Evolutionary conservation across 2,888 invertebrate species (phyloP).

Genomic region (Papilio protenor): DNA sequence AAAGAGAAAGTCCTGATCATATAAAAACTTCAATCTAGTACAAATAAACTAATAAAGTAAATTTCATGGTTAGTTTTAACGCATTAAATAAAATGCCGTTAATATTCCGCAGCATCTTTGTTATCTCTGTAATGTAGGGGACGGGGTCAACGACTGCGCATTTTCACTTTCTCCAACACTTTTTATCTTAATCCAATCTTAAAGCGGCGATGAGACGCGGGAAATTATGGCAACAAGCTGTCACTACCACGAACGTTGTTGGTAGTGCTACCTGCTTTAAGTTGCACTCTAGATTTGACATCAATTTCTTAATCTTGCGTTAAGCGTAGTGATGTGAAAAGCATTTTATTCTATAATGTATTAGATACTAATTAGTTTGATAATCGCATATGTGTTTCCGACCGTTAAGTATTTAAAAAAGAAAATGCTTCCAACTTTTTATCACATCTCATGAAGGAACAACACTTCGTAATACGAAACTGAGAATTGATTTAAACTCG

Average conservation of each 20-base stretch:
- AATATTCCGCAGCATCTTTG: slow-evolving; percentile 1
- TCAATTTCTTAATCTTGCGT: background rate
- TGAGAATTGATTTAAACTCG: background rate
- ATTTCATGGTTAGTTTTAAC: slow-evolving; percentile 18
- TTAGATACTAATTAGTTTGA: background rate
- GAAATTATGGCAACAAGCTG: background rate
- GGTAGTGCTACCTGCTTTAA: background rate
- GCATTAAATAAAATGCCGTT: background rate
- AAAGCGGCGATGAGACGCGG: background rate
- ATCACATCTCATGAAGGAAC: background rate
- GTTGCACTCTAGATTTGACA: slow-evolving; percentile 11
- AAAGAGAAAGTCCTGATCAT: background rate
- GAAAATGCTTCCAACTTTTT: background rate
- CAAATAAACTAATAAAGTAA: slow-evolving; percentile 14
- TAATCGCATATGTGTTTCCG: background rate
- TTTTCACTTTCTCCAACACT: slow-evolving; percentile 32
- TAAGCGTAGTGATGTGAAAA: background rate
- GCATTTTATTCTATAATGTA: background rate
- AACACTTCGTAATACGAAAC: background rate
- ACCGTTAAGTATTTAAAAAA: background rate
- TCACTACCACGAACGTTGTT: background rate
- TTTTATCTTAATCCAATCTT: slow-evolving; percentile 33
- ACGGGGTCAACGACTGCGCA: slow-evolving; percentile 25
- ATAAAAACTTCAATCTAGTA: background rate
- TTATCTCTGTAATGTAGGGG: slow-evolving; percentile 21